Evolutionary conservation across 2,797 vertebrate genomes (phyloP).

Genomic region (Chelon labrosus): DNA sequence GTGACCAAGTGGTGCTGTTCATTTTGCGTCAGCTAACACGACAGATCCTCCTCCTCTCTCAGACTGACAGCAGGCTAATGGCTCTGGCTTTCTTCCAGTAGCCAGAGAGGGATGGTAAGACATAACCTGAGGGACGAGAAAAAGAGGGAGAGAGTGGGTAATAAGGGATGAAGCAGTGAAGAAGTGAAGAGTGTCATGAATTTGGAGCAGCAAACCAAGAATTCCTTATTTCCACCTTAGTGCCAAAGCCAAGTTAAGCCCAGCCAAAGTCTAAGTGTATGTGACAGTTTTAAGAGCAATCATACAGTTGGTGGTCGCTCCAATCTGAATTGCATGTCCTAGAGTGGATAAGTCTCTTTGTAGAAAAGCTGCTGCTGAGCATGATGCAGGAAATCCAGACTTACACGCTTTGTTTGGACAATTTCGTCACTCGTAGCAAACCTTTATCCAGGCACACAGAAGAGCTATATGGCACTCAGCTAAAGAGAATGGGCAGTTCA

Average conservation of each 20-base stretch:
- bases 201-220: constrained; percentile 42
- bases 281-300: constrained; percentile 61
- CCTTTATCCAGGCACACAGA: constrained; percentile 41
- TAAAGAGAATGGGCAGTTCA: constrained; percentile 56
- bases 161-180: constrained; percentile 50
- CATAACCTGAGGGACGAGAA: constrained; percentile 47
- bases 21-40: constrained; percentile 74
- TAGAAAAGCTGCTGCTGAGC: constrained; percentile 32
- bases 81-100: constrained; percentile 77
- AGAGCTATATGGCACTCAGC: constrained; percentile 48
- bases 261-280: constrained; percentile 44
- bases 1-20: constrained; percentile 55
- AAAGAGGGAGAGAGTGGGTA: constrained; percentile 29
- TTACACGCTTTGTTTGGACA: constrained; percentile 61
- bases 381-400: constrained; percentile 40
- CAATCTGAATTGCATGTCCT: constrained; percentile 35
- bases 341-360: constrained; percentile 13
- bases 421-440: constrained; percentile 41
- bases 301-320: constrained; percentile 47
- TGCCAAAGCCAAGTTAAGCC: constrained; percentile 40
- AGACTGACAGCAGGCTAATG: constrained; percentile 80
- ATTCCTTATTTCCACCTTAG: constrained; percentile 20
- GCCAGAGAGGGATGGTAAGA: constrained; percentile 60
- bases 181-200: constrained; percentile 43
- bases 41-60: constrained; percentile 72